These are phyloP conservation scores for Ormyrus thymus DNA, from an alignment of 2,888 invertebrate species.

Conservation along the genomic window DNA sequence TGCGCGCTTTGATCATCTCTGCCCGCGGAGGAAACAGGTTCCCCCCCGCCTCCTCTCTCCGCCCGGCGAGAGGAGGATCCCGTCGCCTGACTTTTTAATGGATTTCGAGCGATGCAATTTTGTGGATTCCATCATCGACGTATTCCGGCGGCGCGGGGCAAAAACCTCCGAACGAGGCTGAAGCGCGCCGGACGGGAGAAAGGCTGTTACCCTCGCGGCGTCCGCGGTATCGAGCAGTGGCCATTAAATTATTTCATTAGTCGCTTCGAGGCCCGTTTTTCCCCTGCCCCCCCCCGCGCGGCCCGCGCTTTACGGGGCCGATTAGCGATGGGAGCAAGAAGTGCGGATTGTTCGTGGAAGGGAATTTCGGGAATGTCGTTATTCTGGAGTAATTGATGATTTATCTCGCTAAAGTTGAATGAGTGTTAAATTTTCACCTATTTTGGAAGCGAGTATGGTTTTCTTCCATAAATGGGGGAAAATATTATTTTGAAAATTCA, in stretches of 20 bases:
- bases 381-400: no score
- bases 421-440: no score
- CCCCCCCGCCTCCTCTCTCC: neutral
- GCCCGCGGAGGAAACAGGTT: conserved; percentile 23
- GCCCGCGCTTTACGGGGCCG: no score
- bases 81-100: conserved; percentile 43
- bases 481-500: no score
- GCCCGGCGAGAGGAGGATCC: conserved; percentile 1
- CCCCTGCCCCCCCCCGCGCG: no score
- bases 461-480: no score
- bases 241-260: conserved; percentile 6
- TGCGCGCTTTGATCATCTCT: conserved; percentile 6
- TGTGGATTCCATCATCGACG: conserved; percentile 36
- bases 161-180: neutral
- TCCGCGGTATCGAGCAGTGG: neutral
- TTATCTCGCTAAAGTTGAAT: no score
- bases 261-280: no score
- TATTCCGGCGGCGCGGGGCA: conserved; percentile 4
- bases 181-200: neutral
- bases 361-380: no score
- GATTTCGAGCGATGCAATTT: conserved; percentile 52
- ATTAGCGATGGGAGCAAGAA: no score
- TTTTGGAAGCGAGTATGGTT: no score
- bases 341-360: no score
- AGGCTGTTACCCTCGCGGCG: neutral